phyloP scores from a whole-genome alignment of 2,113 vertebrate species.

The Amia ocellicauda region DNA sequence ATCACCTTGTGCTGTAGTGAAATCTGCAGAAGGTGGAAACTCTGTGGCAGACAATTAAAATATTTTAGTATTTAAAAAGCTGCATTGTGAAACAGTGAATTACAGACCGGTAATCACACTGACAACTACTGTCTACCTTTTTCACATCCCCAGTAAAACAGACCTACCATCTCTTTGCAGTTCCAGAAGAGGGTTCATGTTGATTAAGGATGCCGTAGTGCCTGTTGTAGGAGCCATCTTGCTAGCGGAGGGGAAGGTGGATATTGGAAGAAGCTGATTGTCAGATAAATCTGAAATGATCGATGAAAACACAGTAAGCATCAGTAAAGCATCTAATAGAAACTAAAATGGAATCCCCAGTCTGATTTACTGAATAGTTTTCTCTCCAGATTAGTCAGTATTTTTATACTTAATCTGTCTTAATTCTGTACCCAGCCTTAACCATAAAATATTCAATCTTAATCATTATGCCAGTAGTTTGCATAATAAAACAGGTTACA shows the following conservation, averaged over 20 bases:
- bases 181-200: background rate
- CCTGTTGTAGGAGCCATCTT: background rate
- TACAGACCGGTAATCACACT: background rate
- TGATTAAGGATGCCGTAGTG: background rate
- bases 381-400: too few relatives aligned
- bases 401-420: too few relatives aligned
- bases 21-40: too few relatives aligned
- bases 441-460: background rate
- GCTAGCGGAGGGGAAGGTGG: conserved; percentile 14
- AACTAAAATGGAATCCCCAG: conserved; percentile 20
- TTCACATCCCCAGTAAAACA: background rate
- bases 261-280: conserved; percentile 9
- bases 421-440: too few relatives aligned
- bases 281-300: conserved; percentile 17
- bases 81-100: too few relatives aligned
- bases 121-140: background rate
- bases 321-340: conserved; percentile 23
- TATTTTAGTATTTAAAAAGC: too few relatives aligned
- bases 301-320: background rate
- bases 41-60: conserved; percentile 28
- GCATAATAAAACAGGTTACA: too few relatives aligned
- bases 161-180: conserved; percentile 33
- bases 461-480: too few relatives aligned
- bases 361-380: background rate
- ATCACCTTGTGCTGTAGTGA: too few relatives aligned